A percentile compares a stretch with the other conserved stretches of the same genome.
Evolutionary conservation across 2,797 vertebrate genomes (phyloP).

Genomic region (Chelidonichthys spinosus): DNA sequence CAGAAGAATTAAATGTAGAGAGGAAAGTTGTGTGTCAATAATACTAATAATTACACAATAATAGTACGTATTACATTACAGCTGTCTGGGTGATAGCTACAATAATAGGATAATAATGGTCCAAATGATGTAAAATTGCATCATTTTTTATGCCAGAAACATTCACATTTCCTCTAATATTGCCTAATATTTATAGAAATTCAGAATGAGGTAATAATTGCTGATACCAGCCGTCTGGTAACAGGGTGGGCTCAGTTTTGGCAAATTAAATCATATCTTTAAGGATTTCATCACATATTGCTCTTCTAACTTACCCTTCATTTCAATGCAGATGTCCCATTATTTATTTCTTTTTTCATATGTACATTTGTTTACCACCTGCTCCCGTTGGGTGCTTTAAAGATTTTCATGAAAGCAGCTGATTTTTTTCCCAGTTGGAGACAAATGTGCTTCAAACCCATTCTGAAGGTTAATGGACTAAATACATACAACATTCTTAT

Average conservation of each 20-base stretch:
- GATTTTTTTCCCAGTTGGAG: constrained; percentile 41
- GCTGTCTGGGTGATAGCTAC: no score
- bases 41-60: neutral
- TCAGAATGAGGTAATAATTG: neutral
- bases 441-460: constrained; percentile 30
- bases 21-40: neutral
- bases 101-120: no score
- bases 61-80: no score
- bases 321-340: neutral
- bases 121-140: neutral
- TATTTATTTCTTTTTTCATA: neutral
- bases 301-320: neutral
- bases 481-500: constrained; percentile 11
- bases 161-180: no score
- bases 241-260: neutral
- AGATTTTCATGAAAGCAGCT: constrained; percentile 36
- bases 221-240: neutral
- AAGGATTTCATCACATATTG: no score
- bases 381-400: constrained; percentile 4
- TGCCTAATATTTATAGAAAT: neutral
- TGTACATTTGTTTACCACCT: neutral
- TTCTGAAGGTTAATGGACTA: constrained; percentile 56
- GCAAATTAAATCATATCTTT: neutral
- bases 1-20: neutral
- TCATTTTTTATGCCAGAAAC: neutral